phyloP scores from a whole-genome alignment of 2,888 invertebrate species.

The Lydus trimaculatus region DNA sequence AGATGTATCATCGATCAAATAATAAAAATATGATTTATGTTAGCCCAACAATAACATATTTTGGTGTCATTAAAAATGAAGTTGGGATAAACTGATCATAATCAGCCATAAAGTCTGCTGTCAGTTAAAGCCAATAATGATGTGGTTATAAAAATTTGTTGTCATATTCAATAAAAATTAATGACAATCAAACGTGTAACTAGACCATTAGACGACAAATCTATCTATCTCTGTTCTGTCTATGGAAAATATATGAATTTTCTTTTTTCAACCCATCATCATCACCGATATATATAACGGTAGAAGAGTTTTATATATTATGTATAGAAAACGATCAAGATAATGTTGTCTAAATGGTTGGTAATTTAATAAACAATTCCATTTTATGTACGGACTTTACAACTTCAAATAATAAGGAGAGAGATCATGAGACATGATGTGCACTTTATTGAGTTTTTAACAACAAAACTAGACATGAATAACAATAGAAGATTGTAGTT shows the following conservation, averaged over 20 bases:
- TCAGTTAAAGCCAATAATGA: background rate
- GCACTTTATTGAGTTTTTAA: background rate
- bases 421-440: background rate
- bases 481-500: background rate
- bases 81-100: background rate
- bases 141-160: background rate
- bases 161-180: constrained; percentile 3
- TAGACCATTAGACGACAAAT: too few relatives aligned
- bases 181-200: background rate
- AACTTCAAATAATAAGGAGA: background rate
- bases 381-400: background rate
- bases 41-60: background rate
- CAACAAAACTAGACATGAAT: constrained; percentile 2
- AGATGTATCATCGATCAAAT: background rate
- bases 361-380: constrained; percentile 4
- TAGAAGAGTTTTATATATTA: too few relatives aligned
- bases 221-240: too few relatives aligned
- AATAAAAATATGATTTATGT: background rate
- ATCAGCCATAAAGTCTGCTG: constrained; percentile 3
- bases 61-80: background rate
- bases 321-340: background rate
- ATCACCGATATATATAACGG: background rate
- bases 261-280: too few relatives aligned
- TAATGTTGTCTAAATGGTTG: background rate
- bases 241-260: too few relatives aligned